phyloP scores from a whole-genome alignment of 2,888 invertebrate species.

The Carpatolechia fugitivella region DNA sequence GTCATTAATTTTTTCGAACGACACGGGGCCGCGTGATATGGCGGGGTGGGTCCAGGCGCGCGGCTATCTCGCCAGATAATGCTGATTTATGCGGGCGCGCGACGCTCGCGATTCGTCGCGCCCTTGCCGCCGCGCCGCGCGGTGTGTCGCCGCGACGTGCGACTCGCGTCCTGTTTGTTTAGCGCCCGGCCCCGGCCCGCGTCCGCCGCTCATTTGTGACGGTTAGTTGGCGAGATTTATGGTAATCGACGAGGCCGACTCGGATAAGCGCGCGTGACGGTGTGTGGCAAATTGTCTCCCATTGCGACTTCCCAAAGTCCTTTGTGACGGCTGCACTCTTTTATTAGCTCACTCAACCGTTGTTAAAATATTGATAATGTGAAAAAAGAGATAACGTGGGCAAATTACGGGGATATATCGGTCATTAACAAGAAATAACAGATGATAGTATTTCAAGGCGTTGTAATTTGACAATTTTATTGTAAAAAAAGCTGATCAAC shows the following conservation, averaged over 20 bases:
- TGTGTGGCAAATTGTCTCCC: slow-evolving; percentile 74
- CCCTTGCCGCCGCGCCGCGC: slow-evolving; percentile 56
- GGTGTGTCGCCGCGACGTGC: slow-evolving; percentile 55
- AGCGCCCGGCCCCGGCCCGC: slow-evolving; percentile 39
- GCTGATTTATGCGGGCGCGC: slow-evolving; percentile 76
- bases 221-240: slow-evolving; percentile 78
- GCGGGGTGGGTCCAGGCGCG: slow-evolving; percentile 67
- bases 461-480: slow-evolving; percentile 24
- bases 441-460: slow-evolving; percentile 13
- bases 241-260: slow-evolving; percentile 74
- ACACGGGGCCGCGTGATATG: slow-evolving; percentile 74
- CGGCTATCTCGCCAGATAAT: slow-evolving; percentile 79
- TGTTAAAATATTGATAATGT: slow-evolving; percentile 42
- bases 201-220: slow-evolving; percentile 67
- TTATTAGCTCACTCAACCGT: slow-evolving; percentile 45
- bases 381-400: slow-evolving; percentile 35
- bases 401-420: slow-evolving; percentile 22
- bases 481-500: slow-evolving; percentile 28
- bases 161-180: slow-evolving; percentile 56
- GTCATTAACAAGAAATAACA: slow-evolving; percentile 20
- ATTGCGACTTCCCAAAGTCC: slow-evolving; percentile 62
- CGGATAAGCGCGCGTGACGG: slow-evolving; percentile 73
- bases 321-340: slow-evolving; percentile 53
- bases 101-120: slow-evolving; percentile 76
- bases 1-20: slow-evolving; percentile 80